A percentile compares a stretch with the other conserved stretches of the same genome.
phyloP scores from a whole-genome alignment of 1,140 invertebrate species.

The Sesamia nonagrioides region DNA sequence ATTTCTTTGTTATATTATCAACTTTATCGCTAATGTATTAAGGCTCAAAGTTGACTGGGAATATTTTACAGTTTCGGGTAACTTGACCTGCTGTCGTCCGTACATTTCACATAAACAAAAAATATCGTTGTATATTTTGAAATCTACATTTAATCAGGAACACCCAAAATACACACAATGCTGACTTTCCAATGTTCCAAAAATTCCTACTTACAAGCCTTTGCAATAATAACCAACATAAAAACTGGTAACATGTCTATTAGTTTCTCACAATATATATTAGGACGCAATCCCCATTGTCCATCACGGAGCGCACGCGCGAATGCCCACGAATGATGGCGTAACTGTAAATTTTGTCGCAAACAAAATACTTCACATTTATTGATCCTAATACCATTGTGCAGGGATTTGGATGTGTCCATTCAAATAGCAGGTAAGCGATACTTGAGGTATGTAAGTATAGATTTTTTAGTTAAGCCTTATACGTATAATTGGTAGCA shows the following conservation, averaged over 20 bases:
- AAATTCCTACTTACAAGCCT: background rate
- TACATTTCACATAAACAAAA: too few relatives aligned
- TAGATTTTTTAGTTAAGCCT: constrained; percentile 57
- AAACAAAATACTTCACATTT: constrained; percentile 69
- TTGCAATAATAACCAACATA: constrained; percentile 36
- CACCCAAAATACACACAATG: constrained; percentile 5
- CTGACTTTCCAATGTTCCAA: background rate
- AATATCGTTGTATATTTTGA: constrained; percentile 10
- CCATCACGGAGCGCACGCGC: constrained; percentile 58
- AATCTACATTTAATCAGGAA: constrained; percentile 19
- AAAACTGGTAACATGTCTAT: constrained; percentile 36
- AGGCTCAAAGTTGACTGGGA: too few relatives aligned
- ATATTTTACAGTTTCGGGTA: too few relatives aligned
- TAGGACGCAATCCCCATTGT: constrained; percentile 60
- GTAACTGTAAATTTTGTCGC: constrained; percentile 76
- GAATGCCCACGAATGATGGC: constrained; percentile 59
- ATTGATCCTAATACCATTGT: constrained; percentile 70
- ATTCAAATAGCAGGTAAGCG: constrained; percentile 75
- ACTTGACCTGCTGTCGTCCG: too few relatives aligned
- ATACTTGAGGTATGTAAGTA: constrained; percentile 58
- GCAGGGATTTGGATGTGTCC: constrained; percentile 63
- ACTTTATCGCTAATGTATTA: too few relatives aligned
- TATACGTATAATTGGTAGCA: constrained; percentile 69
- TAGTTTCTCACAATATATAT: constrained; percentile 39
- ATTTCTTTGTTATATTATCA: too few relatives aligned